These are phyloP conservation scores for Pemphigus obesinymphae DNA, from an alignment of 1,140 invertebrate species.

Conservation along the genomic window DNA sequence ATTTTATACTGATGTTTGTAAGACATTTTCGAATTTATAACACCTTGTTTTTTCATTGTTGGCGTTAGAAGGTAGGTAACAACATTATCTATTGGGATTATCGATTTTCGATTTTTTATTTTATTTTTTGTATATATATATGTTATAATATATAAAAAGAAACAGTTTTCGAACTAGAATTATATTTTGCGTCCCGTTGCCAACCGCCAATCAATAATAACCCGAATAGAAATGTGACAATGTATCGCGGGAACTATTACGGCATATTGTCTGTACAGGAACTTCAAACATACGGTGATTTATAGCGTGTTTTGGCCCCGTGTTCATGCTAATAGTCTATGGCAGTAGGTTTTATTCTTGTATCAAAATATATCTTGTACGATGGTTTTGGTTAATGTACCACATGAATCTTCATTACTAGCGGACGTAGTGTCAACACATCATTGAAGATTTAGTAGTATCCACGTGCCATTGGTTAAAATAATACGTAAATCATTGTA, in stretches of 20 bases:
- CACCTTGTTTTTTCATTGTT: background rate
- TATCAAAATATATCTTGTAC: slow-evolving; percentile 13
- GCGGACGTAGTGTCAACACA: slow-evolving; percentile 38
- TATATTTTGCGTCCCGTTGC: background rate
- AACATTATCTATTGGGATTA: background rate
- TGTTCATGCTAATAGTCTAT: slow-evolving; percentile 22
- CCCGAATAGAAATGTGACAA: background rate
- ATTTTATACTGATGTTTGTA: background rate
- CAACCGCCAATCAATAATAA: slow-evolving; percentile 1
- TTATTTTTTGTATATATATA: too few species aligned
- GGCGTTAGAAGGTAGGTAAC: background rate
- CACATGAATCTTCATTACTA: slow-evolving; percentile 40
- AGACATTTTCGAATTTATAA: background rate
- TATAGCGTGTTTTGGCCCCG: slow-evolving; percentile 16
- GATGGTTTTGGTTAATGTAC: slow-evolving; percentile 28
- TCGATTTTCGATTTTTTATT: background rate
- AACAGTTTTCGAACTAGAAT: background rate
- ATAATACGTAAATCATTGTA: slow-evolving; percentile 38
- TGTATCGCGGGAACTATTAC: background rate
- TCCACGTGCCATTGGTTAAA: slow-evolving; percentile 5
- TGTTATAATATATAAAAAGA: background rate
- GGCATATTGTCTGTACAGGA: background rate
- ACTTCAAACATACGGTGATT: slow-evolving; percentile 12
- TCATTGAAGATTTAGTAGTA: slow-evolving; percentile 26
- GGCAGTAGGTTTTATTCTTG: slow-evolving; percentile 23